Percentiles rank a stretch among this genome's conserved stretches.
Evolutionary conservation across 2,113 vertebrate species (phyloP).

Genomic region (Hiodon tergisus): DNA sequence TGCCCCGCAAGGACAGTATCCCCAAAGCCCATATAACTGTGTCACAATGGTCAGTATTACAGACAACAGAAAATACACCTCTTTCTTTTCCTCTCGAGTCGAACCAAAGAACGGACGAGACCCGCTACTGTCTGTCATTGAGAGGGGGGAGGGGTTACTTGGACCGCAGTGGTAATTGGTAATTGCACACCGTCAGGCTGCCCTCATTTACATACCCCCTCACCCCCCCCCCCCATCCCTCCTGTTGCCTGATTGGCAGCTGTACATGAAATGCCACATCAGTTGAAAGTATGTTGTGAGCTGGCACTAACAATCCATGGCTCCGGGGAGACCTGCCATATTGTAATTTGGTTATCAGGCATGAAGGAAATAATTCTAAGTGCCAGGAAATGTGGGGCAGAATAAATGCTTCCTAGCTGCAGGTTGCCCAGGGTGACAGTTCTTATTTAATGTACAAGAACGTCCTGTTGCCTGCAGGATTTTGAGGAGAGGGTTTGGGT

Average conservation of each 20-base stretch:
- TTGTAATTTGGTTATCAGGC: conserved; percentile 99
- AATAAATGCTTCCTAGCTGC: conserved; percentile 97
- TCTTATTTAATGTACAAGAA: conserved; percentile 99
- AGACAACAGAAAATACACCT: no score
- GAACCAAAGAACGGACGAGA: conserved; percentile 43
- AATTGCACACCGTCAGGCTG: conserved; percentile 84
- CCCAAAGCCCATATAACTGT: no score
- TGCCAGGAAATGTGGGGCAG: conserved; percentile 98
- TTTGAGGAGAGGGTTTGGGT: conserved; percentile 38
- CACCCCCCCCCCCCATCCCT: conserved; percentile 51
- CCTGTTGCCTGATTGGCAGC: conserved; percentile 93
- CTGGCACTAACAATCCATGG: conserved; percentile 97
- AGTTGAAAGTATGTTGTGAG: conserved; percentile 99
- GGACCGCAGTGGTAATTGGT: conserved; percentile 80
- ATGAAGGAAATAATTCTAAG: conserved; percentile 99
- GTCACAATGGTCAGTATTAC: no score
- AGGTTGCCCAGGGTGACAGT: conserved; percentile 98
- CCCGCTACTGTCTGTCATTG: conserved; percentile 84
- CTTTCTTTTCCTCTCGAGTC: conserved; percentile 42
- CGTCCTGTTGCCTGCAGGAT: conserved; percentile 91
- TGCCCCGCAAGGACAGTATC: no score
- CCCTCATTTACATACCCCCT: conserved; percentile 90
- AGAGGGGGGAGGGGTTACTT: conserved; percentile 69
- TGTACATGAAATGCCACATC: conserved; percentile 99
- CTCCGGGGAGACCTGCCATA: conserved; percentile 99